Conservation (phyloP, 2,888 invertebrate species). For the Drosophila fulvimacula region DNA sequence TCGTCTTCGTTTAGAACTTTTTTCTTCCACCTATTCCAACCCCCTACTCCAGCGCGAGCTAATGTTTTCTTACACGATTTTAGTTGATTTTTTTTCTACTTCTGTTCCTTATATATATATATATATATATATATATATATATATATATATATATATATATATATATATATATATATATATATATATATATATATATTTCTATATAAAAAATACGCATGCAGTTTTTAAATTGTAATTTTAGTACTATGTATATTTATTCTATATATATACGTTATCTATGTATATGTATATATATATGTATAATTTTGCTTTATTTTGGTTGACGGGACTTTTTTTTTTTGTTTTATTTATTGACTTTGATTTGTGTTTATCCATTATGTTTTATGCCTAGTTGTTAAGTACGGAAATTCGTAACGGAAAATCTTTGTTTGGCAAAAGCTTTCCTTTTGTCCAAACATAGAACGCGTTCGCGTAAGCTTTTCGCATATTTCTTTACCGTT, state of each 20-base stretch:
- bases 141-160: constrained; percentile 32
- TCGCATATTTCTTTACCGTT: constrained; percentile 11
- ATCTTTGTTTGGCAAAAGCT: constrained; percentile 26
- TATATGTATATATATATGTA: constrained; percentile 61
- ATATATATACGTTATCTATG: constrained; percentile 52
- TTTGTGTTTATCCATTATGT: constrained; percentile 63
- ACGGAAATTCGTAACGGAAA: constrained; percentile 9
- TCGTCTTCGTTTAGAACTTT: constrained; percentile 48
- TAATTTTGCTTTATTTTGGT: constrained; percentile 83
- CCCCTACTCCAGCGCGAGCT: constrained; percentile 63
- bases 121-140: constrained; percentile 26
- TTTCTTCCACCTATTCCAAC: background rate
- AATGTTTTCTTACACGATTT: constrained; percentile 70
- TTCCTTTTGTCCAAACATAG: constrained; percentile 28
- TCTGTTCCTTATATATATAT: constrained; percentile 25
- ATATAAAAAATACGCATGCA: constrained; percentile 80
- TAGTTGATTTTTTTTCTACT: constrained; percentile 41
- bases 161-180: constrained; percentile 27
- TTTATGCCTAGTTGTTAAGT: constrained; percentile 66
- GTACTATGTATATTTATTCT: constrained; percentile 71
- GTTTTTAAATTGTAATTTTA: constrained; percentile 78
- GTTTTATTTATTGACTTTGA: constrained; percentile 63
- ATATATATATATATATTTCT: constrained; percentile 35
- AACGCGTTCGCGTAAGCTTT: constrained; percentile 23
- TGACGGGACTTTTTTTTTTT: constrained; percentile 84